Evolutionary conservation across 2,888 invertebrate genomes (phyloP).

Genomic region (Agrochola circellaris): DNA sequence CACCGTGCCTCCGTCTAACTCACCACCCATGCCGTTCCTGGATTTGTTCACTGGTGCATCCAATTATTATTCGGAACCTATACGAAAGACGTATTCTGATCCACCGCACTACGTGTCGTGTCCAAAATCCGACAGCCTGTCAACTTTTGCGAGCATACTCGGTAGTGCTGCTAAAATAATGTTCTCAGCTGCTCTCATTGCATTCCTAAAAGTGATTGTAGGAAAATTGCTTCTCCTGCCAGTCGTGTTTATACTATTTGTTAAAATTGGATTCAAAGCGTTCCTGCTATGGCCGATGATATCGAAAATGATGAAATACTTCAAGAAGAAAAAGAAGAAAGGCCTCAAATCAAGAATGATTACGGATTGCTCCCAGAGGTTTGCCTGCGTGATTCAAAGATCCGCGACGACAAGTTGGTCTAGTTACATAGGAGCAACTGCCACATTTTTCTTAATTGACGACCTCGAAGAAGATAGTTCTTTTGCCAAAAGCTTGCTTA

Average conservation of each 20-base stretch:
- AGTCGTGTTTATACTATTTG: slow-evolving; percentile 79
- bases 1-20: slow-evolving; percentile 75
- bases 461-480: slow-evolving; percentile 84
- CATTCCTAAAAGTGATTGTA: slow-evolving; percentile 82
- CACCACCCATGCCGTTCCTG: slow-evolving; percentile 79
- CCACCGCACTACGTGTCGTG: slow-evolving; percentile 80
- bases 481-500: slow-evolving; percentile 83
- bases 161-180: slow-evolving; percentile 88
- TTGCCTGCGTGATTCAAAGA: slow-evolving; percentile 84
- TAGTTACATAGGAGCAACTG: slow-evolving; percentile 84
- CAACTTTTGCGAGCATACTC: slow-evolving; percentile 84
- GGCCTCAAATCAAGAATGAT: slow-evolving; percentile 81
- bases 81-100: slow-evolving; percentile 83
- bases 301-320: slow-evolving; percentile 85
- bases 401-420: slow-evolving; percentile 79
- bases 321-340: slow-evolving; percentile 86
- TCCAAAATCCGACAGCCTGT: slow-evolving; percentile 82
- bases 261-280: slow-evolving; percentile 86
- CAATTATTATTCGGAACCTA: slow-evolving; percentile 81
- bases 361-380: slow-evolving; percentile 84
- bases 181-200: slow-evolving; percentile 84
- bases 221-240: slow-evolving; percentile 86
- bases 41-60: slow-evolving; percentile 85
- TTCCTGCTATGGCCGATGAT: slow-evolving; percentile 87
- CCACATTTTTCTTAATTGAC: slow-evolving; percentile 85